Evolutionary conservation across 2,888 invertebrate species (phyloP).

Genomic region (Stegophylla sp.): DNA sequence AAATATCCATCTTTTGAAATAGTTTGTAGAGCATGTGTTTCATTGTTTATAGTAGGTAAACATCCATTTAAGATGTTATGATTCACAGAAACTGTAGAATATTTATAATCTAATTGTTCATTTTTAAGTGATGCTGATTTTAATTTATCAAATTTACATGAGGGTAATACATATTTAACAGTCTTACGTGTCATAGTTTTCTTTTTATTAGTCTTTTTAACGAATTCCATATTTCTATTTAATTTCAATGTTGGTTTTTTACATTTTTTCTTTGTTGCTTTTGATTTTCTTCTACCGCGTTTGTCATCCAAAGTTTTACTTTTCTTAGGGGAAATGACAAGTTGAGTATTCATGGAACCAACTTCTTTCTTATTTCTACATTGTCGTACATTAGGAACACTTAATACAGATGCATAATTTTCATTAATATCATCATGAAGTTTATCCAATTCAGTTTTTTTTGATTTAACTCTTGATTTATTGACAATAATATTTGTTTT

Average conservation of each 20-base stretch:
- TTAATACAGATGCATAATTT: conserved; percentile 72
- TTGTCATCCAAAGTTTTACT: background rate
- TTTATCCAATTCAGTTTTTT: conserved; percentile 68
- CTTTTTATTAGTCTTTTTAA: conserved; percentile 9
- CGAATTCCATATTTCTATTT: background rate
- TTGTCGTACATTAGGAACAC: conserved; percentile 72
- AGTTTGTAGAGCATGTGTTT: background rate
- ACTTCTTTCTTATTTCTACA: conserved; percentile 65
- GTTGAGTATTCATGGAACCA: conserved; percentile 19
- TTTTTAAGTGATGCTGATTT: background rate
- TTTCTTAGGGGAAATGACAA: background rate
- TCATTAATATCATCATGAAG: conserved; percentile 76
- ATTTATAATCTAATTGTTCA: background rate
- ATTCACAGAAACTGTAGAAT: background rate
- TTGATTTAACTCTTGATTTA: conserved; percentile 62
- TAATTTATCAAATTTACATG: background rate
- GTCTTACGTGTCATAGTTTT: background rate
- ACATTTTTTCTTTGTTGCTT: background rate
- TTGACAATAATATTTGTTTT: background rate
- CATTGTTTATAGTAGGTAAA: conserved; percentile 1
- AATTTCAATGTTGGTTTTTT: conserved; percentile 9
- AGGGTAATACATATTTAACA: background rate
- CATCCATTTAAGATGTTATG: conserved; percentile 19
- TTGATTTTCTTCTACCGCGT: background rate
- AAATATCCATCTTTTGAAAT: background rate